Percentiles rank a stretch among this genome's conserved stretches.
phyloP scores from a whole-genome alignment of 64 coral and sea anemone genomes.

The Stichodactyla mertensii region DNA sequence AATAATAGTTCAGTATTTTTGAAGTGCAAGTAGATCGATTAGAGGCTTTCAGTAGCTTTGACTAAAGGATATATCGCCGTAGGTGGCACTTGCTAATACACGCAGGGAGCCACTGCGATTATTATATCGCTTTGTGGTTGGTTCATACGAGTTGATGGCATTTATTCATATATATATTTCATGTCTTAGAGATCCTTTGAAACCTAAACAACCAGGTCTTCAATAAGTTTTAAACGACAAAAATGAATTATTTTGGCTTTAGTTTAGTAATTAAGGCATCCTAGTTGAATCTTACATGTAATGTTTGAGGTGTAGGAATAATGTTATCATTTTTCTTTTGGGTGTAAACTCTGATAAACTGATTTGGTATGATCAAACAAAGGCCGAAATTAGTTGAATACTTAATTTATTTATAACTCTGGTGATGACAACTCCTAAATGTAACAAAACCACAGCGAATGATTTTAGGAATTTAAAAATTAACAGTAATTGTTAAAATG shows the following conservation, averaged over 20 bases:
- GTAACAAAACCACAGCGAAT: neutral
- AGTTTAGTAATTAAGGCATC: no score
- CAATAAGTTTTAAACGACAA: neutral
- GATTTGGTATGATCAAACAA: neutral
- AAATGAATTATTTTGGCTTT: neutral
- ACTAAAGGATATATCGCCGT: neutral
- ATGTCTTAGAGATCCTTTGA: neutral
- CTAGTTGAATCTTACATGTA: no score
- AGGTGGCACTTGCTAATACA: neutral
- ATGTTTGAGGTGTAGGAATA: neutral
- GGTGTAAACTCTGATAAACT: neutral
- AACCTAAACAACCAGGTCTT: neutral
- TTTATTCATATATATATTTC: neutral
- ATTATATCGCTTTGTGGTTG: neutral
- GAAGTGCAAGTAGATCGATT: neutral
- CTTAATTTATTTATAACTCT: slow-evolving; percentile 5
- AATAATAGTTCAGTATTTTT: neutral
- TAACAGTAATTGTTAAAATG: neutral
- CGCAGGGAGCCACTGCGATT: neutral
- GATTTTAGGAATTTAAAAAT: neutral
- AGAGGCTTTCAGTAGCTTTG: neutral
- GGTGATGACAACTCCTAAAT: neutral
- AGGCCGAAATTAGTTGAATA: neutral
- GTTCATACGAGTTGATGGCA: neutral
- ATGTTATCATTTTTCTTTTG: neutral